Conservation (phyloP, 2,113 vertebrate species). For the Semnornis frantzii region DNA sequence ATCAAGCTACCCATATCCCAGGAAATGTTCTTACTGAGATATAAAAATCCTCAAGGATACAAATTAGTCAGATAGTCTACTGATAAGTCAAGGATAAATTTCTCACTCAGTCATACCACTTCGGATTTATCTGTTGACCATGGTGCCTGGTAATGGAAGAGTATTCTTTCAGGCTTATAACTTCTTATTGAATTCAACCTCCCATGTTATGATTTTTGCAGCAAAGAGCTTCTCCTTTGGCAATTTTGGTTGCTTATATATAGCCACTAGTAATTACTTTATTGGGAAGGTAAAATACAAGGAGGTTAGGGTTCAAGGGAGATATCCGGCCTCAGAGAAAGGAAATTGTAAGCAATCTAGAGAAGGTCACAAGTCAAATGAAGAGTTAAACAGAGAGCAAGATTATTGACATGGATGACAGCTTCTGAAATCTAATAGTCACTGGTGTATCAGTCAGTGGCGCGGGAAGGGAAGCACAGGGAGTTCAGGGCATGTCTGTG, state of each 20-base stretch:
- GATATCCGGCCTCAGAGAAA: neutral
- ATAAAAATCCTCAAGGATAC: slow-evolving; percentile 52
- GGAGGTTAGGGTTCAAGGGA: neutral
- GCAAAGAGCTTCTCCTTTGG: neutral
- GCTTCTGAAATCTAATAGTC: neutral
- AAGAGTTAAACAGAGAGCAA: neutral
- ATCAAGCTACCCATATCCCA: slow-evolving; percentile 22
- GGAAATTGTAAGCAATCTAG: neutral
- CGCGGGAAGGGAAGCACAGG: neutral
- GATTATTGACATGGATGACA: neutral
- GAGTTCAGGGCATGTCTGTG: neutral
- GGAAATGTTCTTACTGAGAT: slow-evolving; percentile 34
- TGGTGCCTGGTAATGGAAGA: neutral
- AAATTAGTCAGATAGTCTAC: slow-evolving; percentile 38
- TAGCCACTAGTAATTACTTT: neutral
- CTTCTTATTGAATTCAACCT: neutral
- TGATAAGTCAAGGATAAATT: slow-evolving; percentile 49
- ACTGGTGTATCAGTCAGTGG: neutral
- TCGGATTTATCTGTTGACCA: neutral
- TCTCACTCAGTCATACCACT: slow-evolving; percentile 21
- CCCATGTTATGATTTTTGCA: neutral
- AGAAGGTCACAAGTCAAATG: neutral
- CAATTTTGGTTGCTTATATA: neutral
- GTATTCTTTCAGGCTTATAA: neutral
- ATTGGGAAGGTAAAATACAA: neutral